Evolutionary conservation across 2,113 vertebrate species (phyloP), one percentile per base, ranked within the genome.

Genomic region (Epinephelus fuscoguttatus): DNA sequence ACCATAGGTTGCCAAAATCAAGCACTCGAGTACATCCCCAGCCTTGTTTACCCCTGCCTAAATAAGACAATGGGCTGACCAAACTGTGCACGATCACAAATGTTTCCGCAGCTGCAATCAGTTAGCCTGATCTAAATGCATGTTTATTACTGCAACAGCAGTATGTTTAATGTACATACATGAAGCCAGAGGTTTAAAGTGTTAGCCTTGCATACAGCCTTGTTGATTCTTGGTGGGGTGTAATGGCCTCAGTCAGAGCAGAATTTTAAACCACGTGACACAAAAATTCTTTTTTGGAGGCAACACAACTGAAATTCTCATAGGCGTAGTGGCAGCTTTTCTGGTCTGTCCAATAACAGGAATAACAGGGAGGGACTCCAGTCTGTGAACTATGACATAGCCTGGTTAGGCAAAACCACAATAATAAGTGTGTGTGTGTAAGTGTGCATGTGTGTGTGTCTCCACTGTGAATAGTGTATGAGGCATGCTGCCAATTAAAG

Each of bases 401-500:
- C 69, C 76, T 45, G 63, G 66, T 69, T 66, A 47, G 80, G 75
- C 70, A 74, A 86, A 83, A 21, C 68, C 89, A 82, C 81, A 89
- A 87, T 85, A 85, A 84, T 67, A 45, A 25, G 67, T 15, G 50
- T 40, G 10, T 67, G 67, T 86, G 6, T 15, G 19, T n/a, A 73
- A 17, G 37, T 40, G 82, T 12, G 27, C 53, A 57, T 61, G 42
- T 50, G 78, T 57, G 63, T 56, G 64, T 1, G 13, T 70, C n/a
- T 81, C 62, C 33, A 21, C 30, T 75, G 66, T 21, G 60, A 82
- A 81, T 73, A 70, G 82, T 69, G 60, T 66, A 64, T 60, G 77
- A 76, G 90, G 88, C 91, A 80, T 57, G 70, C 75, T 88, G 91
- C 91, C 93, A 94, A 92, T 87, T 61, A 91, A 94, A 93, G 70